Percentiles rank a stretch among this genome's conserved stretches.
Evolutionary conservation across 2,888 invertebrate species (phyloP).

Genomic region (Athetis lepigone): DNA sequence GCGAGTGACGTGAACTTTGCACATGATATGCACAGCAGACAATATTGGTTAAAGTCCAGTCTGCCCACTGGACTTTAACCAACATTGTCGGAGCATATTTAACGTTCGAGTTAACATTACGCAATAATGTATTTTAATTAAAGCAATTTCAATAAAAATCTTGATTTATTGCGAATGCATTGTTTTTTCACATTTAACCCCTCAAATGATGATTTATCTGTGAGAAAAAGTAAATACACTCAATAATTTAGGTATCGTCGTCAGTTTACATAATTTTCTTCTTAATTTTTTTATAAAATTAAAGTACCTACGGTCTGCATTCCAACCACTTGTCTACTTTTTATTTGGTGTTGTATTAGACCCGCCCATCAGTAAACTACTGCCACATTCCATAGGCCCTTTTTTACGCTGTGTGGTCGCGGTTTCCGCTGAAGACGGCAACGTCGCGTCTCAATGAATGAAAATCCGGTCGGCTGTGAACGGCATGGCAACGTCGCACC

Average conservation of each 20-base stretch:
- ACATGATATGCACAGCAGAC: no score
- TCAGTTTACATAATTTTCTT: conserved; percentile 14
- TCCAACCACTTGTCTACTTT: conserved; percentile 81
- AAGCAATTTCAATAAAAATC: neutral
- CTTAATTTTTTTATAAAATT: conserved; percentile 34
- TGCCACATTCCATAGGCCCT: conserved; percentile 89
- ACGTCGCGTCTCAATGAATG: conserved; percentile 90
- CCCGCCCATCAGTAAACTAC: conserved; percentile 87
- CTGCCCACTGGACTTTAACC: conserved; percentile 53
- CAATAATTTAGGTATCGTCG: conserved; percentile 12
- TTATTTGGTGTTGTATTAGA: conserved; percentile 84
- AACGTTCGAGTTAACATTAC: neutral
- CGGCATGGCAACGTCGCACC: conserved; percentile 88
- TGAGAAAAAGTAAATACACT: no score
- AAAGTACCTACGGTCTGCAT: conserved; percentile 83
- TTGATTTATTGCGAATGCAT: neutral
- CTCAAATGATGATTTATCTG: no score
- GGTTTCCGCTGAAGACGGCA: conserved; percentile 90
- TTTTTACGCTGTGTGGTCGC: conserved; percentile 90
- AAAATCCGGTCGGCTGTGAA: conserved; percentile 88
- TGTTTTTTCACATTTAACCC: neutral
- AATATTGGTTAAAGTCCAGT: no score
- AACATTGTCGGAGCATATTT: conserved; percentile 17
- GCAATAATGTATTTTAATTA: conserved; percentile 3
- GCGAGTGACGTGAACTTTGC: conserved; percentile 72